Evolutionary conservation across 2,888 invertebrate genomes (phyloP), one percentile per base, ranked within the genome.

Genomic region (Oligia strigilis): DNA sequence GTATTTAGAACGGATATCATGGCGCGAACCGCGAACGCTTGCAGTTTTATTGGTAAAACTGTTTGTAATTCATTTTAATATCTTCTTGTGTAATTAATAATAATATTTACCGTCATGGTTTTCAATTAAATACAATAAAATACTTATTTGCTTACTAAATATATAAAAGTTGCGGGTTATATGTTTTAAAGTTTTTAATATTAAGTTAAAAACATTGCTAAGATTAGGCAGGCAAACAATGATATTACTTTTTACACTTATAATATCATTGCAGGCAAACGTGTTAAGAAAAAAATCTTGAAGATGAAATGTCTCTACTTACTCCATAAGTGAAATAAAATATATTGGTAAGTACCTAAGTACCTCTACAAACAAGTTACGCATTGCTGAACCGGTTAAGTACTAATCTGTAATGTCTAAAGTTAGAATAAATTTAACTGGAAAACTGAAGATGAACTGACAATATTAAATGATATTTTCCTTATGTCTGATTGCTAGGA

Each of bases 1-100:
- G 82, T 69, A 36, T 36, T 69, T 80, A 80, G 83, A 86, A 85
- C 83, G 80, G 80, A 79, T 85, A 72, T 82, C 64, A 58, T 82
- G 62, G 58, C 73, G 79, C 73, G 70, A 79, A 69, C 55, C 73
- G 79, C 73, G 70, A 79, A 69, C 55, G 75, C 60, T 29, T 69
- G 72, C 78, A 67, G 67, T 82, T 84, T 83, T 76, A 82, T n/a
- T 67, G 29, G 49, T 52, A 17, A 78, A 72, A 75, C 9, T 64
- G 46, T 46, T 65, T 66, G 23, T 49, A 36, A 65, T 75, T 52
- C 52, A 62, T 75, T 72, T 70, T 49, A 36, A 4, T 79, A 3
- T 49, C 1, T 52, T 83, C 1, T 76, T 70, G 72, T 36, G 52
- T 69, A 62, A 82, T 75, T 29, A 49, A 46, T 46, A 14, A 40